Evolutionary conservation across 2,797 vertebrate genomes (phyloP), one percentile per base, ranked within the genome.

Genomic region (Sebastes paucispinis): DNA sequence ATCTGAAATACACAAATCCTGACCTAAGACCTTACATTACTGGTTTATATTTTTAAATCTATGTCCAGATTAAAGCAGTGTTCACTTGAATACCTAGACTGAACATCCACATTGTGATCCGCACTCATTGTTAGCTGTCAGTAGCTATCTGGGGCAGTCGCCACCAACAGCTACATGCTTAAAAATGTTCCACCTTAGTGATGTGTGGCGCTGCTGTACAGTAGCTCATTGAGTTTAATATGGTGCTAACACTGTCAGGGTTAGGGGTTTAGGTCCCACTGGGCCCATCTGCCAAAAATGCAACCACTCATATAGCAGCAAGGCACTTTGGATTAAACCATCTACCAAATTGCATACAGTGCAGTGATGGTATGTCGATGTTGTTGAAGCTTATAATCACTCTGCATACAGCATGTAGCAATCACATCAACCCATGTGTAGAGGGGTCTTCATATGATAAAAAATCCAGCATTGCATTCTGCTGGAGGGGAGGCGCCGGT

Each of bases 141-240:
- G 82, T 20, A 69, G 50, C 67, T 83, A 81, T 91, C 81, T 89
- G 60, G 77, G 77, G 60, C 83, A 80, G 70, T 79, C 71, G 13
- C 12, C 72, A 84, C 77, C 83, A 79, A 74, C 69, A 76, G 82
- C 75, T 88, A 70, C 50, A 50, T 59, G n/a, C 67, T 83, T 79
- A 63, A 82, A 88, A 90, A 69, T 84, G 78, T 75, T 80, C 79
- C 79, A 89, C 82, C 67, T 85, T 50, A 88, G 73, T 82, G 78
- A 87, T 81, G 55, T 68, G 81, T 77, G 73, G 58, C 13, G 18
- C 74, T 68, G 29, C 39, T 71, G 73, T 69, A 75, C 70, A 77
- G 80, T 73, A 78, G 79, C 62, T 87, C 79, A 80, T 32, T 66
- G 57, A 85, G 80, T 86, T 82, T 84, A 87, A 87, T 84, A 73